Percentiles rank a stretch among this genome's conserved stretches.
These are phyloP conservation scores for Apocrypta bakeri DNA, from an alignment of 1,140 invertebrate species.

Conservation along the genomic window DNA sequence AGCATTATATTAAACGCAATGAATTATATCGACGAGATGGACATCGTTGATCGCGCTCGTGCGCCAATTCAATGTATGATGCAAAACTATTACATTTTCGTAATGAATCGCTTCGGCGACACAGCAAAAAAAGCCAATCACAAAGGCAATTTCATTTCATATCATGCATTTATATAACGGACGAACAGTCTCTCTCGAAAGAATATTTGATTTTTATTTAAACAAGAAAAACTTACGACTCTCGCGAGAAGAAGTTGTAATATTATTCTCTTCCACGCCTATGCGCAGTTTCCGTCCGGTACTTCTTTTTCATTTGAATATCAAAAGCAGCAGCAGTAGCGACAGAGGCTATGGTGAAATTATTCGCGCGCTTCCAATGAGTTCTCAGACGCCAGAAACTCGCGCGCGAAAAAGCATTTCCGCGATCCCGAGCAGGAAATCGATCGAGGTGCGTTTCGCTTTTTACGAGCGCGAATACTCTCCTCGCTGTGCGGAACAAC, in stretches of 20 bases:
- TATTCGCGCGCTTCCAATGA: background rate
- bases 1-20: no score
- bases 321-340: background rate
- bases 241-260: background rate
- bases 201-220: background rate
- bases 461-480: slow-evolving; percentile 30
- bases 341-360: background rate
- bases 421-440: slow-evolving; percentile 34
- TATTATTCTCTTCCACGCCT: background rate
- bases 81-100: background rate
- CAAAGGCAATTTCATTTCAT: background rate
- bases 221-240: background rate
- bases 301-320: background rate
- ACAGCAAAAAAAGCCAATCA: background rate
- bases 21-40: no score
- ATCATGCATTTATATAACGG: background rate
- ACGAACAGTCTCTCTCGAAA: no score
- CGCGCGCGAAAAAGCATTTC: slow-evolving; percentile 26
- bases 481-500: background rate
- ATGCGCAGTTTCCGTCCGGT: background rate
- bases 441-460: slow-evolving; percentile 36
- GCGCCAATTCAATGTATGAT: no score
- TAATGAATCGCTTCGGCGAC: slow-evolving; percentile 4
- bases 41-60: no score
- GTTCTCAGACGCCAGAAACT: slow-evolving; percentile 29